These are phyloP conservation scores for Mimas tiliae DNA, from an alignment of 2,888 invertebrate species.

Conservation along the genomic window DNA sequence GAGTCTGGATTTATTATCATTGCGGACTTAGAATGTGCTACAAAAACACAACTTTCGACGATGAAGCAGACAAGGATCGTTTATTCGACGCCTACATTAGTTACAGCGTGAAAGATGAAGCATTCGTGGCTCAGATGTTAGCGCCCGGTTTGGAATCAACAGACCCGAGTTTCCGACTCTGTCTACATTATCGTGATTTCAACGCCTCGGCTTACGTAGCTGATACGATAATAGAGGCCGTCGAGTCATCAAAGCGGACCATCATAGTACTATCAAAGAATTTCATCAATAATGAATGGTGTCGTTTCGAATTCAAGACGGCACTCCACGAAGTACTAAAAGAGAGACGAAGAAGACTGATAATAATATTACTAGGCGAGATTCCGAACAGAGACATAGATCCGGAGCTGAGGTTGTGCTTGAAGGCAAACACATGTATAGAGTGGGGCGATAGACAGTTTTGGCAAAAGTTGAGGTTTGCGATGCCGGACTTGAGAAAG, in stretches of 20 bases:
- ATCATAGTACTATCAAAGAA: conserved; percentile 96
- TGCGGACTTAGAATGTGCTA: conserved; percentile 95
- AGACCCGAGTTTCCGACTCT: conserved; percentile 93
- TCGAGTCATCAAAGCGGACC: conserved; percentile 94
- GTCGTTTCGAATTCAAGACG: conserved; percentile 96
- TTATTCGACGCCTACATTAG: conserved; percentile 98
- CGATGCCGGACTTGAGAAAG: conserved; percentile 92
- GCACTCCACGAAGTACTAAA: conserved; percentile 96
- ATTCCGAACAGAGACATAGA: conserved; percentile 95
- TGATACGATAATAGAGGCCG: conserved; percentile 96
- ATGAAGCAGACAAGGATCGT: conserved; percentile 92
- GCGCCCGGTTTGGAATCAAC: conserved; percentile 94
- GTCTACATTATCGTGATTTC: conserved; percentile 96
- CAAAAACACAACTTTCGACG: conserved; percentile 91
- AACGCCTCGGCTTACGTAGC: conserved; percentile 95
- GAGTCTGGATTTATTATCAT: conserved; percentile 94
- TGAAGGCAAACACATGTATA: conserved; percentile 95
- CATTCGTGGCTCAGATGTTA: conserved; percentile 94
- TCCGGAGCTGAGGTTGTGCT: conserved; percentile 94
- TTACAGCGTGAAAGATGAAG: conserved; percentile 96
- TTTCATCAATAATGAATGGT: conserved; percentile 98
- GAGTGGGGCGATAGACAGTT: conserved; percentile 97
- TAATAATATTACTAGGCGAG: conserved; percentile 95
- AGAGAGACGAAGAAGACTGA: conserved; percentile 93
- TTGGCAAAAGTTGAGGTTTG: conserved; percentile 97